Evolutionary conservation across 2,888 invertebrate genomes (phyloP).

Genomic region (Terebella lapidaria): DNA sequence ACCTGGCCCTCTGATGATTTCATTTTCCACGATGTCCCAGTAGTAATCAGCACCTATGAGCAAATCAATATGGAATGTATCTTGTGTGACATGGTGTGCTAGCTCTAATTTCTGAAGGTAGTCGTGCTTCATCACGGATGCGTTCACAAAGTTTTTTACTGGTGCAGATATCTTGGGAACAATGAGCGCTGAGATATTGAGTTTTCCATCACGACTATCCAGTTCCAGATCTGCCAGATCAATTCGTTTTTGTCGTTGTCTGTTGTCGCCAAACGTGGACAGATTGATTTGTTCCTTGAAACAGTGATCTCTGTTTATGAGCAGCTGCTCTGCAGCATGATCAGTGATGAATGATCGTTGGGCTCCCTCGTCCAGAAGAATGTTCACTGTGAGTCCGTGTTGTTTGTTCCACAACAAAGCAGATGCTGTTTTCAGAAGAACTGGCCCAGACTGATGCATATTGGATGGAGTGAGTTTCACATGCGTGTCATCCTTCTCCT

Average conservation of each 20-base stretch:
- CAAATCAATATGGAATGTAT: neutral
- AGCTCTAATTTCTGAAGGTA: neutral
- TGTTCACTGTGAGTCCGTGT: neutral
- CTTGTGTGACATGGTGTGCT: neutral
- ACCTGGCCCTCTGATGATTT: neutral
- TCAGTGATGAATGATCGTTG: neutral
- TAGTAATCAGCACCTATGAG: neutral
- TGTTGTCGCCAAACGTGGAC: neutral
- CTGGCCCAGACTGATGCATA: neutral
- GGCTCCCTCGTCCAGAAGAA: neutral
- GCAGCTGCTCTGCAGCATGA: neutral
- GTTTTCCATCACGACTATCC: neutral
- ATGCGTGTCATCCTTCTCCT: neutral
- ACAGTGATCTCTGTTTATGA: neutral
- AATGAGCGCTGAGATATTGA: neutral
- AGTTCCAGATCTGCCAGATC: neutral
- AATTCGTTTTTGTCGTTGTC: neutral
- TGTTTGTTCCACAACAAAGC: neutral
- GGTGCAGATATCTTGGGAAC: neutral
- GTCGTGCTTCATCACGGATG: neutral
- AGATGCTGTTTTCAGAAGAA: neutral
- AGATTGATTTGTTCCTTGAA: neutral
- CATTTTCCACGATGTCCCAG: neutral
- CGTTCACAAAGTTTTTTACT: neutral
- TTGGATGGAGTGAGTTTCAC: neutral